These are phyloP conservation scores for Trinorchestia longiramus DNA, from an alignment of 1,140 invertebrate species.

Conservation along the genomic window DNA sequence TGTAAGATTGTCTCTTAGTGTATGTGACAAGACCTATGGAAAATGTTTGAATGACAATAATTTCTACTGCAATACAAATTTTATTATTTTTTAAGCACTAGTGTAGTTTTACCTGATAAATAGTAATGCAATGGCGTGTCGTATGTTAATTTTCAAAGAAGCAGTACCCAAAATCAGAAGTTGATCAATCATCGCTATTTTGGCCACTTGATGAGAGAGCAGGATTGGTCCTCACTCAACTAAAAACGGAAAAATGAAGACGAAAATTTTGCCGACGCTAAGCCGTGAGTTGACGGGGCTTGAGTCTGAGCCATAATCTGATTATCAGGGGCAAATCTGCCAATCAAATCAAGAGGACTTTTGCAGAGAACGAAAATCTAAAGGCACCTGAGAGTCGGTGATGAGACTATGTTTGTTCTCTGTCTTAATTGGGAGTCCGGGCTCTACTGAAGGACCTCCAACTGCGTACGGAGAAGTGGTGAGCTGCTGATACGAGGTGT, in stretches of 20 bases:
- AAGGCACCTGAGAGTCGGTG: background rate
- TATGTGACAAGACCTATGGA: no score
- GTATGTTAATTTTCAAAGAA: background rate
- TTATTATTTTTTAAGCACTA: no score
- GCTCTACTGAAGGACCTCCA: background rate
- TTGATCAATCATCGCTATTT: constrained; percentile 5
- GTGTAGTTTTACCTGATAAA: background rate
- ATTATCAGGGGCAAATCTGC: constrained; percentile 45
- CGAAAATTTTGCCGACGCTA: background rate
- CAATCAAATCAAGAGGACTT: constrained; percentile 49
- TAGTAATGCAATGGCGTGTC: background rate
- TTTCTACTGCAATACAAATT: no score
- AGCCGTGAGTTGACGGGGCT: background rate
- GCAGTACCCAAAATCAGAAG: background rate
- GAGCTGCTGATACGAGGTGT: background rate
- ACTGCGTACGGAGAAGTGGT: background rate
- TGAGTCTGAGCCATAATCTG: constrained; percentile 36
- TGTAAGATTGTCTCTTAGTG: no score
- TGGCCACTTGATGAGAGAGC: background rate
- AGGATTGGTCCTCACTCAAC: background rate
- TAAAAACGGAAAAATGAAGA: background rate
- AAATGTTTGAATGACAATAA: no score
- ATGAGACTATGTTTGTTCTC: constrained; percentile 13
- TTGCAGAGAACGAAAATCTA: background rate
- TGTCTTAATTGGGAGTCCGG: background rate